Base-by-base conservation (phyloP, 2,797 vertebrate species). In the Tragelaphus eurycerus region DNA sequence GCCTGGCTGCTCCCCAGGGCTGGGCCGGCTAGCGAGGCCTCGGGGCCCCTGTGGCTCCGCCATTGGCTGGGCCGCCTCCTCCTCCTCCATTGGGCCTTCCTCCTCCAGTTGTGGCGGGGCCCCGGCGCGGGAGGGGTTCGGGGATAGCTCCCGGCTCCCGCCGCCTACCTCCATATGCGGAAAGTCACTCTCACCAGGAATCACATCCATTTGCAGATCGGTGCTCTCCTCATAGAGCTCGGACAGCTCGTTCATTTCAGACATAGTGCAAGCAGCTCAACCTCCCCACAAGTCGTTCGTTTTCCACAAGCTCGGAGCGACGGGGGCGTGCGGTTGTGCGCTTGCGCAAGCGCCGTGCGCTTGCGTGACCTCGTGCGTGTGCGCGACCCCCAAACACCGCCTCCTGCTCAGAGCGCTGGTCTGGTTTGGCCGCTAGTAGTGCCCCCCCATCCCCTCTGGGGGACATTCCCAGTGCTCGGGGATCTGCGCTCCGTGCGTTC, bases 51-150 rank as follows among this genome's bases (percentile, higher is more conserved):
- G 79, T 0, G 96, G 84, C 88, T 79, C 95, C 59, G 96, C 95
- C 95, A 92, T 59, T 17, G 95, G 90, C 91, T 60, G 97, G 34
- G n/a, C 19, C 19, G 23, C 96, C 97, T 97, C 97, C 96, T 96
- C 96, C 97, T 96, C 96, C 97, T 97, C 98, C 98, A 97, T 97
- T 0, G 96, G 96, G 94, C 97, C 98, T 94, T 97, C 97, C 95
- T 98, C 98, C 90, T 97, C 94, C 0, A 95, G 87, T 81, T 3
- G 96, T 0, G 83, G 57, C 81, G 29, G 34, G 81, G 93, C 92
- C 83, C 86, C 76, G 31, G 0, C 0, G 95, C 91, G 54, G 95
- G 91, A 29, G 54, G 46, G 31, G 57, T 10, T 74, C 86, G 55
- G 34, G 59, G 93, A 48, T 1, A 59, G 78, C 89, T 93, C 97